Conservation (phyloP, 1,140 invertebrate genomes). For the Protaetia brevitarsis region DNA sequence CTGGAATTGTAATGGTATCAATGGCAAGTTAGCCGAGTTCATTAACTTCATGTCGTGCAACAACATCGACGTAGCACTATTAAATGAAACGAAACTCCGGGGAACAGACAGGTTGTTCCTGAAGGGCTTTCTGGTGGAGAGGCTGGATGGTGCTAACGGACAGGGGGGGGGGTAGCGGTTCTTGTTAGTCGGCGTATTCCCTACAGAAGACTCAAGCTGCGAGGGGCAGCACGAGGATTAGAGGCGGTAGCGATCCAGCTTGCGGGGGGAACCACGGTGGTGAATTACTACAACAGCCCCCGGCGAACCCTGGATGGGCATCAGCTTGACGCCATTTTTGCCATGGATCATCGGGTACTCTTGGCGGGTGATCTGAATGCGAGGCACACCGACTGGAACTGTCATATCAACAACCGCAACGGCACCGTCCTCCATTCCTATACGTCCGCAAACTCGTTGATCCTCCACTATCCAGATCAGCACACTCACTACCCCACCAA, state of each 20-base stretch:
- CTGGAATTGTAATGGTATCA: no score
- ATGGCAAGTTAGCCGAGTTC: no score
- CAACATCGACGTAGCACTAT: no score
- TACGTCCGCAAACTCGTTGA: not conserved
- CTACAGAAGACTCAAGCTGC: no score
- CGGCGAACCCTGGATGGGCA: not conserved
- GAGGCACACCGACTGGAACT: constrained; percentile 23
- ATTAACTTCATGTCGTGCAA: no score
- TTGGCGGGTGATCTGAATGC: constrained; percentile 24
- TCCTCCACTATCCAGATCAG: not conserved
- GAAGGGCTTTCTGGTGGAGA: no score
- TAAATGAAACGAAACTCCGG: no score
- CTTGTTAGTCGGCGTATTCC: constrained; percentile 14
- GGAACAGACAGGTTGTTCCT: no score
- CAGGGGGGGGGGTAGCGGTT: not conserved
- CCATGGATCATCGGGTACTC: constrained; percentile 1
- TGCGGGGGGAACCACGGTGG: not conserved
- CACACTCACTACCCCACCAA: constrained; percentile 26
- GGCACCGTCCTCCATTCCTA: constrained; percentile 11
- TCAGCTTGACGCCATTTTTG: not conserved
- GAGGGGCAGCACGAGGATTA: no score
- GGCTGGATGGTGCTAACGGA: no score
- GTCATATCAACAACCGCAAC: constrained; percentile 11
- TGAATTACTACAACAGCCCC: constrained; percentile 3
- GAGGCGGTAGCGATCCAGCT: no score